A percentile compares a stretch with the other conserved stretches of the same genome.
These are phyloP conservation scores for Drosophila dives DNA, from an alignment of 2,888 invertebrate species.

Conservation along the genomic window DNA sequence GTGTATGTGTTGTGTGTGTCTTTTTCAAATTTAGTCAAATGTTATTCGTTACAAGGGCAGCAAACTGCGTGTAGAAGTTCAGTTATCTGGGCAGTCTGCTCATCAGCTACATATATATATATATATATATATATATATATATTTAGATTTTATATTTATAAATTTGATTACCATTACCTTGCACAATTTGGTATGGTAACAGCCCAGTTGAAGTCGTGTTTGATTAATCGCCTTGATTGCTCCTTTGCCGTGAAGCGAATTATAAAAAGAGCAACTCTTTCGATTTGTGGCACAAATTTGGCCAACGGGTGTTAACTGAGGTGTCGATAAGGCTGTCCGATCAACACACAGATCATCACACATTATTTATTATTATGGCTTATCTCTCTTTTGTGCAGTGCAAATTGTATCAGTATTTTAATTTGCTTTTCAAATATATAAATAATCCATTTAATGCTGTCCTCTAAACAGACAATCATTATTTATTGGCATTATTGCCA, in stretches of 20 bases:
- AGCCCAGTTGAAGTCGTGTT: constrained; percentile 54
- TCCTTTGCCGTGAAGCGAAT: constrained; percentile 18
- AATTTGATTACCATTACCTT: constrained; percentile 66
- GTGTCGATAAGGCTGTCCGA: constrained; percentile 47
- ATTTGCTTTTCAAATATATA: not conserved
- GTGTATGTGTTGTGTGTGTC: constrained; percentile 26
- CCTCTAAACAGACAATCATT: not conserved
- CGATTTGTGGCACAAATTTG: constrained; percentile 49
- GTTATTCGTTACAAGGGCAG: constrained; percentile 78
- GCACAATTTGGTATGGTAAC: constrained; percentile 66
- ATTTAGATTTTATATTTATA: constrained; percentile 32
- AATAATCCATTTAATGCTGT: not conserved
- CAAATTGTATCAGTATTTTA: not conserved
- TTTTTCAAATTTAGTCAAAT: constrained; percentile 36
- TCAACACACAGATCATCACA: constrained; percentile 27
- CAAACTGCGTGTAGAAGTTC: constrained; percentile 52
- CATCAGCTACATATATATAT: not conserved
- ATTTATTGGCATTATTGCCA: not conserved
- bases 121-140: constrained; percentile 12
- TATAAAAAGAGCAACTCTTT: constrained; percentile 18
- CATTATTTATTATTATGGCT: not conserved
- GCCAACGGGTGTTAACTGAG: constrained; percentile 47
- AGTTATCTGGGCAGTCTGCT: constrained; percentile 46
- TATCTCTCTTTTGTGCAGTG: not conserved
- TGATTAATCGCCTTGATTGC: constrained; percentile 66